Base-by-base conservation (phyloP, 2,797 vertebrate species). In the Pygocentrus nattereri region DNA sequence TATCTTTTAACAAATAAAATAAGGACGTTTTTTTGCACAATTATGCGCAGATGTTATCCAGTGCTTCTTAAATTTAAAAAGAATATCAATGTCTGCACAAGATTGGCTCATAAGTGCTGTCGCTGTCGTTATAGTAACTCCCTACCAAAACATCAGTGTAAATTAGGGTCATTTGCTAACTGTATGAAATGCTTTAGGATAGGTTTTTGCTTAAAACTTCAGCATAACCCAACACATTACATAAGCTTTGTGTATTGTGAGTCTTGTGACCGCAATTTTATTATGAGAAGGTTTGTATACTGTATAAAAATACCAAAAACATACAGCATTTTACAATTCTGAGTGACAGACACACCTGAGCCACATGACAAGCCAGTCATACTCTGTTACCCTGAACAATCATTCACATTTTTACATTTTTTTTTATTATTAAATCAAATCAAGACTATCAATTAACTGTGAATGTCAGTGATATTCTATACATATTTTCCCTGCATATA, bases 261-360 rank as follows among this genome's bases (percentile, higher is more conserved):
- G 47, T 12, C 27, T 23, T 16, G 2, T 25, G 13, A 2, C 6
- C 49, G 13, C 50, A 8, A 4, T 3, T 50, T 78, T 27, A 19
- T 34, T 69, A 58, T 68, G n/a, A 69, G 8, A 19, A 49, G 16
- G n/a, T 38, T 31, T n/a, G 30, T 13, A 41, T 58, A 44, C 34
- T 59, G 38, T 31, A 61, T 49, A 79, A 79, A 79, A 61, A 52
- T 5, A 49, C 18, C 50, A 52, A 34, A 34, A 49, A 62, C 8
- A 54, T 11, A 34, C 62, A 65, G 69, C 27, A 52, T 71, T 71
- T 52, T 50, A 18, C 15, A 52, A 11, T 54, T 19, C 12, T 5
- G 0, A 8, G 4, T n/a, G n/a, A 31, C 2, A 67, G 8, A 0
- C 68, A 25, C 13, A 56, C 56, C 11, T 56, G 5, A 52, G 21